Percentiles rank a stretch among this genome's conserved stretches.
Conservation (phyloP, 2,888 invertebrate genomes). For the Doris montereyensis region DNA sequence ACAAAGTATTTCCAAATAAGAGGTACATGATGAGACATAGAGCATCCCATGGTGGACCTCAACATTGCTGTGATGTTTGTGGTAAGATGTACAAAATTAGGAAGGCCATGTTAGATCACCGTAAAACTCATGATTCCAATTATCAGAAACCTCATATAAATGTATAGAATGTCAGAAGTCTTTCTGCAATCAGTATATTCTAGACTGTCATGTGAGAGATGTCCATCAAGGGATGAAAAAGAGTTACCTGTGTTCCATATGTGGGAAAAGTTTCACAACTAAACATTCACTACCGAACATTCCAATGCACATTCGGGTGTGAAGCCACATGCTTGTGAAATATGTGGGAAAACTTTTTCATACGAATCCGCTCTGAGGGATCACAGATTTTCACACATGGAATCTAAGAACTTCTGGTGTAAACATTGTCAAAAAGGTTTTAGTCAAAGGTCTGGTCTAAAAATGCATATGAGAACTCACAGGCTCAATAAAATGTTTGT, state of each 20-base stretch:
- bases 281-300: slow-evolving; percentile 62
- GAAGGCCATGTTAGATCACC: slow-evolving; percentile 55
- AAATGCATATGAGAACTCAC: slow-evolving; percentile 72
- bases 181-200: slow-evolving; percentile 52
- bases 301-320: slow-evolving; percentile 57
- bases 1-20: slow-evolving; percentile 55
- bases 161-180: slow-evolving; percentile 55
- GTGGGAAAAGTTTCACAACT: slow-evolving; percentile 65
- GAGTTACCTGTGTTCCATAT: slow-evolving; percentile 57
- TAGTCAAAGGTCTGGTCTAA: slow-evolving; percentile 70
- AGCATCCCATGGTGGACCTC: slow-evolving; percentile 48
- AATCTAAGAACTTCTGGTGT: slow-evolving; percentile 70
- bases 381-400: slow-evolving; percentile 67
- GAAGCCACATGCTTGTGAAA: slow-evolving; percentile 57
- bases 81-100: slow-evolving; percentile 58
- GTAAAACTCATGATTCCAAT: slow-evolving; percentile 51
- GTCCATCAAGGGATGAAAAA: slow-evolving; percentile 56
- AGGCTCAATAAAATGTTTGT: slow-evolving; percentile 68
- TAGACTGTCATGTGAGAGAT: slow-evolving; percentile 55
- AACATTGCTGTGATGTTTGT: slow-evolving; percentile 57
- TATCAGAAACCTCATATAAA: slow-evolving; percentile 51
- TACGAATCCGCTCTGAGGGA: slow-evolving; percentile 62
- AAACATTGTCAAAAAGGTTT: slow-evolving; percentile 69
- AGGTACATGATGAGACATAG: slow-evolving; percentile 55
- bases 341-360: slow-evolving; percentile 60